Conservation (phyloP, 2,113 vertebrate genomes). For the Megaptera novaeangliae region DNA sequence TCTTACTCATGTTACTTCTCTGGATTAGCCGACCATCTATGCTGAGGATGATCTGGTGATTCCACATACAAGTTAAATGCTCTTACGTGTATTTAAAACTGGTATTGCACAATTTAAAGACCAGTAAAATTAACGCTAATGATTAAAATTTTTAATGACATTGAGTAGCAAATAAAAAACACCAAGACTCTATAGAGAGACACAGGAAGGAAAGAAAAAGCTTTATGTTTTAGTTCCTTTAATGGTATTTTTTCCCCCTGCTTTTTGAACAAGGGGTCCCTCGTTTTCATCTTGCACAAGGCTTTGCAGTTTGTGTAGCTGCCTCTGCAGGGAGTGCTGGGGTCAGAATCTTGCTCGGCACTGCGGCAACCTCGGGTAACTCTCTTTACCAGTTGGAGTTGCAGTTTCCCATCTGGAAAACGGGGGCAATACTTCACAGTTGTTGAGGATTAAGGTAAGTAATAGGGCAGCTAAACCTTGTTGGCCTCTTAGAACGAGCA, state of each 20-base stretch:
- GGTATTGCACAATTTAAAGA: neutral
- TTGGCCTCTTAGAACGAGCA: rapidly evolving
- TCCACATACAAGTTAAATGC: neutral
- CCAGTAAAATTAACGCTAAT: neutral
- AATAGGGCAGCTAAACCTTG: no score
- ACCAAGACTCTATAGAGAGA: neutral
- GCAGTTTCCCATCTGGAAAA: neutral
- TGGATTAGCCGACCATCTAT: neutral
- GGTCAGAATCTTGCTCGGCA: neutral
- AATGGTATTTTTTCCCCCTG: neutral
- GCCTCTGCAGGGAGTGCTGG: neutral
- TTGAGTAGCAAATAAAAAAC: neutral
- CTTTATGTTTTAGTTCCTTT: neutral
- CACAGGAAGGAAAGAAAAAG: neutral
- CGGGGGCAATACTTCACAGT: neutral
- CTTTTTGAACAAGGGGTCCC: neutral
- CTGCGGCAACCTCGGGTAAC: neutral
- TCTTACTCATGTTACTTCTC: neutral
- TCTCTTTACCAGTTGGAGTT: neutral
- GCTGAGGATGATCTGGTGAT: neutral
- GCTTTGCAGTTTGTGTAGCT: no score
- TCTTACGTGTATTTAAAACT: neutral
- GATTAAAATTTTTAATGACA: neutral
- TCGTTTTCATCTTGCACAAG: neutral
- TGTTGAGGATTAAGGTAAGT: neutral